Base-by-base conservation (phyloP, 92 coral and sea anemone genomes). In the Palythoa grandis region DNA sequence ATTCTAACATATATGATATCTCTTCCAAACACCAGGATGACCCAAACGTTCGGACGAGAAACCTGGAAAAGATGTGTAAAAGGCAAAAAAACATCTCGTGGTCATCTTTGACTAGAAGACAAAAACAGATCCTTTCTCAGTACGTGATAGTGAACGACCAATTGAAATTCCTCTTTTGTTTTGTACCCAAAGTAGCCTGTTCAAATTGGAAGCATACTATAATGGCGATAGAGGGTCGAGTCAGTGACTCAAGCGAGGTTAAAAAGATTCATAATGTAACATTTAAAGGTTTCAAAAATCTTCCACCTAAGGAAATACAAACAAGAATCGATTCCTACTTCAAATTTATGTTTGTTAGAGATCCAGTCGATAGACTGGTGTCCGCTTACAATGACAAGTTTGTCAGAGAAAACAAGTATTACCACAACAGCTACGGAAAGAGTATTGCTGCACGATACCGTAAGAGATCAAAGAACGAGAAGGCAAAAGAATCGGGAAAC, bases 151-250 rank as follows among this genome's bases (percentile, higher is more conserved):
- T 92, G 7, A 92, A 92, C 82, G 98, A 94, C 24, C 82, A 86
- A 66, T 87, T 90, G 63, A 85, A 60, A 17, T 58, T 94, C 37
- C 70, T 94, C 67, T 94, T 79, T 58, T 94, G 95, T 71, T 91
- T 72, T 65, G 88, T 94, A 3, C 98, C 98, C 2, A 94, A 94
- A 77, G 98, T 88, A 22, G 98, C 92, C 13, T 92, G 95, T 69
- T 82, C 98, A n/a, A 94, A 94, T 67, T 94, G 98, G 98, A 94
- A 94, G 19, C 82, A 95, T 39, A 95, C 92, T 38, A 57, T 94
- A 29, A 77, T 88, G 89, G 95, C 91, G 0, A 87, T 94, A 0
- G 91, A 86, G 3, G 90, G 94, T 5, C 82, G 82, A 43, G 91
- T 87, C 1, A 53, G 50, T 17, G 85, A 91, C 38, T 48, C 84